Evolutionary conservation across 2,113 vertebrate genomes (phyloP).

Genomic region (Ailurus styani): DNA sequence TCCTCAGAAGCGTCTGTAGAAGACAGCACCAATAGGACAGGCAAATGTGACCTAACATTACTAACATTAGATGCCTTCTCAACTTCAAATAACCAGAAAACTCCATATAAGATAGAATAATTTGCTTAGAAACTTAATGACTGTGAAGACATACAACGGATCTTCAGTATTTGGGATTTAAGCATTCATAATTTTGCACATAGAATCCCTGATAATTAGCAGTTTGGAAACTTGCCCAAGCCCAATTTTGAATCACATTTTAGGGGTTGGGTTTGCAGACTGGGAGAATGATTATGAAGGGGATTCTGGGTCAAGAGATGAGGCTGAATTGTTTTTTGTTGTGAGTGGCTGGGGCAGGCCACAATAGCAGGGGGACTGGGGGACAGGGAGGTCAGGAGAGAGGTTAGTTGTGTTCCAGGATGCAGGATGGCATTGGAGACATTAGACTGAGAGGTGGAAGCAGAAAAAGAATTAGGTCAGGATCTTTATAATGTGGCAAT

Average conservation of each 20-base stretch:
- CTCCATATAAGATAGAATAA: not conserved
- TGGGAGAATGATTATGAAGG: not conserved
- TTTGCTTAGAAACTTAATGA: not conserved
- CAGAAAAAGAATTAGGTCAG: not conserved
- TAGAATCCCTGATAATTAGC: not conserved
- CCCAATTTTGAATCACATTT: not conserved
- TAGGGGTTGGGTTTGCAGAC: not conserved
- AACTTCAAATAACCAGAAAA: not conserved
- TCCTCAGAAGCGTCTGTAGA: not conserved
- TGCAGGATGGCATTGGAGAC: not conserved
- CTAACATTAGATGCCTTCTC: not conserved
- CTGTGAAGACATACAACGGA: not conserved
- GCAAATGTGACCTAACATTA: not conserved
- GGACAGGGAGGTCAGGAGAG: not conserved
- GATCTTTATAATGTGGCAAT: not conserved
- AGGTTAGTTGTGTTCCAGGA: not conserved
- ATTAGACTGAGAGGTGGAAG: not conserved
- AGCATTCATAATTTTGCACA: not conserved
- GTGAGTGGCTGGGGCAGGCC: not conserved
- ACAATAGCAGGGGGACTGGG: rapidly evolving
- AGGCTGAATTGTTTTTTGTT: not conserved
- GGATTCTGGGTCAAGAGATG: not conserved
- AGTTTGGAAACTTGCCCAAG: not conserved
- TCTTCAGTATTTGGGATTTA: not conserved
- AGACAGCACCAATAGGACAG: not conserved